Evolutionary conservation across 2,797 vertebrate genomes (phyloP), one percentile per base, ranked within the genome.

Genomic region (Crypturellus tataupa): DNA sequence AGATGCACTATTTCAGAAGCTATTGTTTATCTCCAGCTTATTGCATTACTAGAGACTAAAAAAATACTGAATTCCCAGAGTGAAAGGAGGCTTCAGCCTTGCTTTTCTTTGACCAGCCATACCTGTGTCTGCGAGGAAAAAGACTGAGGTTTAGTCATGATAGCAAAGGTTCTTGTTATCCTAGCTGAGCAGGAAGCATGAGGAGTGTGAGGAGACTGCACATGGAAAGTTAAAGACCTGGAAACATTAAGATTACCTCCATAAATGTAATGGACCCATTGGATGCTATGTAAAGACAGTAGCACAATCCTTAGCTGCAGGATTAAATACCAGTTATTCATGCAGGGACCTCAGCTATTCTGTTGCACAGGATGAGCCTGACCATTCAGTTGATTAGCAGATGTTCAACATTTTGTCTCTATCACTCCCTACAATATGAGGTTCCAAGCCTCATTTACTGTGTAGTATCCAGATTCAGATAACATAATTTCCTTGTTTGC

Each of bases 271-370:
- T 21, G 75, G 35, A 51, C 29, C 4, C 19, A 9, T 53, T 69
- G 39, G 10, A 7, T 69, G 12, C 15, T 47, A 3, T 81, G 25
- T 33, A 59, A 80, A 49, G 20, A 29, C 20, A 59, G 33, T 60
- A 27, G 35, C 69, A 63, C 2, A n/a, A 8, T 64, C n/a, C 33
- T 70, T 75, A 60, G 25, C 29, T 35, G 2, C 27, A 21, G n/a
- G 14, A 37, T 73, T 2, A 0, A 21, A 58, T 2, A 0, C 35
- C 29, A 35, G 67, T 86, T 81, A 35, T 25, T 2, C 5, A 37
- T 51, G 25, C 56, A 35, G 29, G 49, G 79, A n/a, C 17, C 8
- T 89, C n/a, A 49, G 1, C 15, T 87, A 25, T 67, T 39, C 15
- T 15, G 35, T 13, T 60, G 53, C 23, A 27, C 42, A 71, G 55